Conservation (phyloP, 2,888 invertebrate species). For the Clepsis dumicolana region DNA sequence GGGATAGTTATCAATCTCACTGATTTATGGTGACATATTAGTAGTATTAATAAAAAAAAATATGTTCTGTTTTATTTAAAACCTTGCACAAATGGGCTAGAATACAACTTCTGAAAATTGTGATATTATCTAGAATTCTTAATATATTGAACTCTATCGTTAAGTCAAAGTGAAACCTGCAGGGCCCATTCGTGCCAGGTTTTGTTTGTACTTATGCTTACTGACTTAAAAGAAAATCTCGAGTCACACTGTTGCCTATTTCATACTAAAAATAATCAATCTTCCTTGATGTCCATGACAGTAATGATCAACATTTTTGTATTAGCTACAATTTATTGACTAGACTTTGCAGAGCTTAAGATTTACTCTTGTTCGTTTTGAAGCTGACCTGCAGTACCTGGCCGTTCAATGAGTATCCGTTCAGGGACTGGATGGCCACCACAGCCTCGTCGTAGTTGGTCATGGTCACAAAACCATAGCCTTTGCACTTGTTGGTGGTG, state of each 20-base stretch:
- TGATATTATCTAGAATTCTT: slow-evolving; percentile 20
- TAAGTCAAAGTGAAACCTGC: slow-evolving; percentile 20
- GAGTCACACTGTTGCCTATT: slow-evolving; percentile 66
- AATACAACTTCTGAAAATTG: slow-evolving; percentile 24
- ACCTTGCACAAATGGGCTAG: slow-evolving; percentile 20
- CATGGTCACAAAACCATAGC: slow-evolving; percentile 99
- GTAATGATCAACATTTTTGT: slow-evolving; percentile 84
- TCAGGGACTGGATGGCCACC: slow-evolving; percentile 97
- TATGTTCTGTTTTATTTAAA: slow-evolving; percentile 23
- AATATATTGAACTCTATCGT: slow-evolving; percentile 16
- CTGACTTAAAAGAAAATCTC: slow-evolving; percentile 57
- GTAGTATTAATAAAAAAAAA: slow-evolving; percentile 12
- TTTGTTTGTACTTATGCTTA: slow-evolving; percentile 52
- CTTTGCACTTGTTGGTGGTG: slow-evolving; percentile 98
- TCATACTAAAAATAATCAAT: slow-evolving; percentile 64
- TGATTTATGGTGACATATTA: slow-evolving; percentile 29
- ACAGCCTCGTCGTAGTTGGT: slow-evolving; percentile 99
- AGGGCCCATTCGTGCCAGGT: slow-evolving; percentile 20
- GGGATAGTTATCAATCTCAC: slow-evolving; percentile 27
- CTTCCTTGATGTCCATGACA: slow-evolving; percentile 77
- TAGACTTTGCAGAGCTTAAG: slow-evolving; percentile 81
- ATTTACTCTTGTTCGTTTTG: slow-evolving; percentile 96
- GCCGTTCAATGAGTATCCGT: slow-evolving; percentile 98
- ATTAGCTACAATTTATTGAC: slow-evolving; percentile 86
- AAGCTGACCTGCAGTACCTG: slow-evolving; percentile 98